phyloP scores from a whole-genome alignment of 2,888 invertebrate species.

The Eudiplozoon nipponicum region DNA sequence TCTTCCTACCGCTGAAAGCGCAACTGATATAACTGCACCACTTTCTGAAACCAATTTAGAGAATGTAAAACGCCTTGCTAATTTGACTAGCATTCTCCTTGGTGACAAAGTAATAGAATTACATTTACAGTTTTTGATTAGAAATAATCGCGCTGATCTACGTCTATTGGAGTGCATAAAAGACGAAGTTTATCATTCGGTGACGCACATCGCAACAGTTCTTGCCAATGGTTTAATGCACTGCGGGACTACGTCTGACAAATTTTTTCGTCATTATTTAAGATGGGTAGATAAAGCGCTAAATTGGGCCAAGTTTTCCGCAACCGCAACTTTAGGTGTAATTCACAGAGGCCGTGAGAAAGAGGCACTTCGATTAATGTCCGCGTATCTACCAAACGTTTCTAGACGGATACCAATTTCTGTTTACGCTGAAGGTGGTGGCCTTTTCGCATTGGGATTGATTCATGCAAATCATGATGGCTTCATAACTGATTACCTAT shows the following conservation, averaged over 20 bases:
- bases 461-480: constrained; percentile 96
- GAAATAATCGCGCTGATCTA: constrained; percentile 87
- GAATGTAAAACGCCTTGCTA: neutral
- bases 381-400: constrained; percentile 82
- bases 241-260: constrained; percentile 87
- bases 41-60: neutral
- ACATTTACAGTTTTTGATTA: constrained; percentile 77
- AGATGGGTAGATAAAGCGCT: constrained; percentile 93
- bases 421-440: constrained; percentile 31
- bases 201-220: constrained; percentile 90
- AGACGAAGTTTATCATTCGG: constrained; percentile 76
- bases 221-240: constrained; percentile 97
- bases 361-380: constrained; percentile 80
- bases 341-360: constrained; percentile 86
- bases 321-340: constrained; percentile 81
- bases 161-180: constrained; percentile 44
- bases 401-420: constrained; percentile 40
- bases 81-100: neutral
- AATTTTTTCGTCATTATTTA: constrained; percentile 74
- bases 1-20: too few species aligned
- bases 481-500: constrained; percentile 51
- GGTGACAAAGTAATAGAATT: constrained; percentile 37
- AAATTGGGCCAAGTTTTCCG: constrained; percentile 95
- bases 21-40: constrained; percentile 39
- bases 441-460: constrained; percentile 51